Conservation (phyloP, 2,797 vertebrate species). For the Anableps anableps region DNA sequence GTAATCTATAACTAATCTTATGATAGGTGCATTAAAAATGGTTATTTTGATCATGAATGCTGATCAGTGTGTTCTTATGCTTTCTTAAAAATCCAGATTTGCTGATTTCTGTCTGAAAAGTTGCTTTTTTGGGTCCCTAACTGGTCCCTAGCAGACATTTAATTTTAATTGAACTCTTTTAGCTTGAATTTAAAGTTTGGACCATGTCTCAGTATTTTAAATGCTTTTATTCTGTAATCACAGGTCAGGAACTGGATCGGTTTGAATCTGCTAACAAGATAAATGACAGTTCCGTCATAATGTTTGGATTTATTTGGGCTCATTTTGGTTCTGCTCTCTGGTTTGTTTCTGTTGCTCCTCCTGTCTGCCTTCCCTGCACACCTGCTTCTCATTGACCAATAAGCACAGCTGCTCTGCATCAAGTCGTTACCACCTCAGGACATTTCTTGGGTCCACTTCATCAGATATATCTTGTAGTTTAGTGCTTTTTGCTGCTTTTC, state of each 20-base stretch:
- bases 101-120: no score
- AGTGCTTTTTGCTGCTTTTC: neutral
- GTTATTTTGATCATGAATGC: neutral
- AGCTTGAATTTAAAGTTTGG: no score
- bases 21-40: neutral
- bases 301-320: no score
- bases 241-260: neutral
- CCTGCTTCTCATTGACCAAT: neutral
- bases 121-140: no score
- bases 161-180: no score
- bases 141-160: no score
- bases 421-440: neutral
- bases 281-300: no score
- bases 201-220: no score
- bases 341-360: no score
- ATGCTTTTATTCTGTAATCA: neutral
- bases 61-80: neutral
- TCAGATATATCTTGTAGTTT: neutral
- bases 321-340: no score
- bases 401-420: neutral
- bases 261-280: no score
- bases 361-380: neutral
- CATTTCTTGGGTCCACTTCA: neutral
- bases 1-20: slow-evolving; percentile 14
- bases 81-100: no score